Evolutionary conservation across 2,113 vertebrate species (phyloP).

Genomic region (Cyanoliseus patagonus): DNA sequence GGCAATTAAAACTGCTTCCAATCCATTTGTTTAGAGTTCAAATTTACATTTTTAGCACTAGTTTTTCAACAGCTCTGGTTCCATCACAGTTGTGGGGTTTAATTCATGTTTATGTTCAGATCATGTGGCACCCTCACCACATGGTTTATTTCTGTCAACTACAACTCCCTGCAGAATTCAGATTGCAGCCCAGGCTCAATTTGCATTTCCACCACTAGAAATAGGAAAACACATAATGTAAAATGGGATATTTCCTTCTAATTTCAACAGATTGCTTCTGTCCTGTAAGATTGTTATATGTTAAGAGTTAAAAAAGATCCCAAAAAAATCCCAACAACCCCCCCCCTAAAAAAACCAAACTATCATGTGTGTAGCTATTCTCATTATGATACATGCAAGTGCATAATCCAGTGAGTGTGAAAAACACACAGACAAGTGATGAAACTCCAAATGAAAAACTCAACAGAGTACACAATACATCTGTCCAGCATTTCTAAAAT

Average conservation of each 20-base stretch:
- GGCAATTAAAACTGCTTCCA: conserved; percentile 36
- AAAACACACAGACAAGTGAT: background rate
- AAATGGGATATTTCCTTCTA: background rate
- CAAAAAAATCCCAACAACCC: background rate
- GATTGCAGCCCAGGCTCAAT: background rate
- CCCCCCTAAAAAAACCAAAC: background rate
- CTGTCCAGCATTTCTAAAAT: background rate
- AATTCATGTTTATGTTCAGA: conserved; percentile 53
- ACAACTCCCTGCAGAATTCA: background rate
- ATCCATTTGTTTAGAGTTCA: background rate
- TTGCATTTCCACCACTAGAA: background rate
- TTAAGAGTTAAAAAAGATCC: background rate
- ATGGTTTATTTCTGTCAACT: conserved; percentile 1
- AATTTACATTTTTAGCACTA: conserved; percentile 42
- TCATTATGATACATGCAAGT: background rate
- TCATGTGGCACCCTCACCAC: background rate
- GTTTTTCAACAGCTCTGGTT: background rate
- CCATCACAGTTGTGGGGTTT: conserved; percentile 1
- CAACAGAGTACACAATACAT: background rate
- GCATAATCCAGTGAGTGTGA: background rate
- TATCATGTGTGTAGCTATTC: background rate
- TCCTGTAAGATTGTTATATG: background rate
- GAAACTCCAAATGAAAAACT: conserved; percentile 13
- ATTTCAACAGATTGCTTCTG: background rate
- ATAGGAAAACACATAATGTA: background rate